phyloP scores from a whole-genome alignment of 2,113 vertebrate species.

The Perca schrenkii region DNA sequence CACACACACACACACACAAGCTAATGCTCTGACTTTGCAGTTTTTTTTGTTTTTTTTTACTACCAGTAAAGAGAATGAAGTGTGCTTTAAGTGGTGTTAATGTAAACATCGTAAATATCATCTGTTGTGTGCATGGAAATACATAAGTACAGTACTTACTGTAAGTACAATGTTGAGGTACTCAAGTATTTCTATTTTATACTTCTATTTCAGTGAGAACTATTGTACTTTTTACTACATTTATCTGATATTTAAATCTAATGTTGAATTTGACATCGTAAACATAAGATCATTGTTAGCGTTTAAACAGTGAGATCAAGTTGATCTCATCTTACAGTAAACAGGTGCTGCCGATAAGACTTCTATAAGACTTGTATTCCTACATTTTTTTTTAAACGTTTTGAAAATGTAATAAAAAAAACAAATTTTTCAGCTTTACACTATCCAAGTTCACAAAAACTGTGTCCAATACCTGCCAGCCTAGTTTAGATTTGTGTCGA shows the following conservation, averaged over 20 bases:
- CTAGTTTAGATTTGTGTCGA: too few species aligned
- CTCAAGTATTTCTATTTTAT: not conserved
- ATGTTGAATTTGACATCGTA: not conserved
- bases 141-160: not conserved
- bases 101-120: not conserved
- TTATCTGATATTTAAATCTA: not conserved
- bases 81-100: too few species aligned
- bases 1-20: slow-evolving; percentile 28
- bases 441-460: too few species aligned
- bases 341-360: not conserved
- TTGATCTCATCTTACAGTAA: too few species aligned
- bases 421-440: too few species aligned
- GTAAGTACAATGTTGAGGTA: not conserved
- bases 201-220: not conserved
- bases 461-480: too few species aligned
- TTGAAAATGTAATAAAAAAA: too few species aligned
- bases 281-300: not conserved
- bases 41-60: not conserved
- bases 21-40: slow-evolving; percentile 22
- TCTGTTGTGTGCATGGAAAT: not conserved
- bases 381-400: not conserved
- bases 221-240: not conserved
- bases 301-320: too few species aligned
- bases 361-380: not conserved
- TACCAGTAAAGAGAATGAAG: slow-evolving; percentile 7